Conservation (phyloP, 2,113 vertebrate genomes). For the zebrafish (Danio rerio) region DNA sequence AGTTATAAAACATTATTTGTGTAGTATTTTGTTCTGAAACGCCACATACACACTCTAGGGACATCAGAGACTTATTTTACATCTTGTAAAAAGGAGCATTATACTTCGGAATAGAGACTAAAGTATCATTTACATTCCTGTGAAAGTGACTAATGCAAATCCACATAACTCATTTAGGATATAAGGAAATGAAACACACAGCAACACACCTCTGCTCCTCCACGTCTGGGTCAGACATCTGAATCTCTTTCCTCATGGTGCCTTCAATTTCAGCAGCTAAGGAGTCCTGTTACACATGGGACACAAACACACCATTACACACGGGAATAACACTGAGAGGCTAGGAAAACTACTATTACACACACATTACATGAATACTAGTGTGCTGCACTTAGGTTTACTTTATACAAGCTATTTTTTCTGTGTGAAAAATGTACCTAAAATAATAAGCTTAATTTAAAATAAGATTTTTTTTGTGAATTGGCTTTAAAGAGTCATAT, state of each 20-base stretch:
- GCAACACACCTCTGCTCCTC: constrained; percentile 81
- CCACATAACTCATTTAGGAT: neutral
- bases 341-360: no score
- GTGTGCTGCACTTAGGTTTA: no score
- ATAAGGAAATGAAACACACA: neutral
- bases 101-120: neutral
- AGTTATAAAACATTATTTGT: no score
- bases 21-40: no score
- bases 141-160: neutral
- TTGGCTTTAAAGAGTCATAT: no score
- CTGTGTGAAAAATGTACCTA: no score
- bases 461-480: no score
- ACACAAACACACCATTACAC: neutral
- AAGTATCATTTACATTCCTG: neutral
- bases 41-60: no score
- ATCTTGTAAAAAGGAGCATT: neutral
- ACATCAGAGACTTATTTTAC: no score
- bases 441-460: no score
- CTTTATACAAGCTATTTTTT: no score
- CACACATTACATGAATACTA: no score
- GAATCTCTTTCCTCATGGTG: constrained; percentile 96
- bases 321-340: neutral
- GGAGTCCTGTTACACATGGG: constrained; percentile 84
- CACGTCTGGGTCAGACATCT: constrained; percentile 90
- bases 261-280: constrained; percentile 98